phyloP scores from a whole-genome alignment of 2,797 vertebrate species.

The Philypnodon macrostomus region DNA sequence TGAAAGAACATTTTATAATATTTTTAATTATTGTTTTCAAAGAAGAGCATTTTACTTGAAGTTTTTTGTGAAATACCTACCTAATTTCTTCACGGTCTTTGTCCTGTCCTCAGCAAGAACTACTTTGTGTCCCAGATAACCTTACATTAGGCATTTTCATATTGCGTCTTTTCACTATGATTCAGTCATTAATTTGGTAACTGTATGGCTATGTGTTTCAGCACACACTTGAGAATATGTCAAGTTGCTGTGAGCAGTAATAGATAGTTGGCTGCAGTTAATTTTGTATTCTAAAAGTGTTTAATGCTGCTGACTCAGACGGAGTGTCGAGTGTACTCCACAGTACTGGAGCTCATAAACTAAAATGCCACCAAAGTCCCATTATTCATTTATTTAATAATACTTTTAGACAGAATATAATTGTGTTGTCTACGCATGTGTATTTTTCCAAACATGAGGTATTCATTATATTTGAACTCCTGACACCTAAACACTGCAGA shows the following conservation, averaged over 20 bases:
- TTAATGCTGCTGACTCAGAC: slow-evolving; percentile 8
- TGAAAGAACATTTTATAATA: too few species aligned
- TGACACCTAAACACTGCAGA: slow-evolving; percentile 8
- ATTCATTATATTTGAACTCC: slow-evolving; percentile 10
- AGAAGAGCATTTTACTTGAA: too few species aligned
- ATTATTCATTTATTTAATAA: not conserved
- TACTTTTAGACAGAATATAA: not conserved
- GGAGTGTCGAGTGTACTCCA: not conserved
- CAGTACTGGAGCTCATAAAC: not conserved
- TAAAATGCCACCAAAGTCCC: slow-evolving; percentile 5
- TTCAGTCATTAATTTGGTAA: slow-evolving; percentile 1
- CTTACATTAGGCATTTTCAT: not conserved
- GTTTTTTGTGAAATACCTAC: too few species aligned
- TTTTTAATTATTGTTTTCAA: too few species aligned
- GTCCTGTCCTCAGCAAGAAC: too few species aligned
- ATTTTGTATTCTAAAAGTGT: slow-evolving; percentile 8
- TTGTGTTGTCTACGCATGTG: not conserved
- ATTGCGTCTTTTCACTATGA: not conserved
- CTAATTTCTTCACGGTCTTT: too few species aligned
- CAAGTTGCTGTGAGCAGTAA: not conserved
- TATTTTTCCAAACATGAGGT: slow-evolving; percentile 4
- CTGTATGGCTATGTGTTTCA: not conserved
- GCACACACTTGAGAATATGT: slow-evolving; percentile 1
- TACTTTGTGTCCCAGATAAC: not conserved
- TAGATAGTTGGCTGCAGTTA: not conserved